Percentiles rank a stretch among this genome's conserved stretches.
Evolutionary conservation across 2,888 invertebrate genomes (phyloP).

Genomic region (Palloptera scutellata): DNA sequence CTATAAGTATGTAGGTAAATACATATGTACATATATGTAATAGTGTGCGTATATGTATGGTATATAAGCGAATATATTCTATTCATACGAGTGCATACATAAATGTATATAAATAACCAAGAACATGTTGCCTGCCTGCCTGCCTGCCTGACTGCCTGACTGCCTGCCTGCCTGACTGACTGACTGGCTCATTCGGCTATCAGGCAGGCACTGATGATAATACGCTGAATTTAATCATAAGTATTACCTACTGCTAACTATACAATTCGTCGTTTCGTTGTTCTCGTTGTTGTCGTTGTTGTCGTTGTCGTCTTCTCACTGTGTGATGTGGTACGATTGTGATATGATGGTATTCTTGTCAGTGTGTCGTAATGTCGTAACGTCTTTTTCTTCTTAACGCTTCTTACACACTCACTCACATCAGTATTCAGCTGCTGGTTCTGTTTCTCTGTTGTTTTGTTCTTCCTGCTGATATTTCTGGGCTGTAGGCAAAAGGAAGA

Average conservation of each 20-base stretch:
- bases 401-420: too few species aligned
- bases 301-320: neutral
- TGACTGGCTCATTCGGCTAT: neutral
- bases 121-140: neutral
- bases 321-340: neutral
- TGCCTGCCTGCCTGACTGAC: constrained; percentile 30
- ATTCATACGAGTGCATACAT: constrained; percentile 8
- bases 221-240: constrained; percentile 3
- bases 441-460: too few species aligned
- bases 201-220: neutral
- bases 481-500: too few species aligned
- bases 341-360: too few species aligned
- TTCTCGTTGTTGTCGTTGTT: too few species aligned
- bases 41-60: neutral
- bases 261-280: too few species aligned
- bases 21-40: constrained; percentile 5
- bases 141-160: constrained; percentile 14
- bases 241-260: neutral
- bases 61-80: too few species aligned
- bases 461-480: too few species aligned
- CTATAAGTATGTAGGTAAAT: neutral
- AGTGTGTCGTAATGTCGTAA: too few species aligned
- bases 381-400: too few species aligned
- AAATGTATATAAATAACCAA: neutral
- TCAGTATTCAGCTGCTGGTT: too few species aligned